Percentiles rank a stretch among this genome's conserved stretches.
These are phyloP conservation scores for Choristoneura fumiferana DNA, from an alignment of 1,140 invertebrate genomes.

Conservation along the genomic window DNA sequence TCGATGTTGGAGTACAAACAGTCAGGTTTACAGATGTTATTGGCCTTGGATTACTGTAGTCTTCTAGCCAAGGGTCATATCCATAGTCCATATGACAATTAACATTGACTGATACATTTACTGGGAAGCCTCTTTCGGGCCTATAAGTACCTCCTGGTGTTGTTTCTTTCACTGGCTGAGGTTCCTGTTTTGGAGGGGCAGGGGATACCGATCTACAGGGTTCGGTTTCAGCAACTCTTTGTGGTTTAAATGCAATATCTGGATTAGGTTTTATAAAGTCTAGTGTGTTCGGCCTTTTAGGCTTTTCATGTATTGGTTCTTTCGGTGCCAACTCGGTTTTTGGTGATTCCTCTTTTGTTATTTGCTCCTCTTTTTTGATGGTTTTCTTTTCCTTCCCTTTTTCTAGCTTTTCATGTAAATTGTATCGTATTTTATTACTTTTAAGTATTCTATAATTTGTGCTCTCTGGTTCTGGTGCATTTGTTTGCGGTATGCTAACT, in stretches of 20 bases:
- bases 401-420: slow-evolving; percentile 68
- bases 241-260: slow-evolving; percentile 72
- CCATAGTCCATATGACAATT: slow-evolving; percentile 80
- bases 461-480: slow-evolving; percentile 52
- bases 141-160: slow-evolving; percentile 41
- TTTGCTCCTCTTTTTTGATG: slow-evolving; percentile 46
- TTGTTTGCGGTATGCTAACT: slow-evolving; percentile 30
- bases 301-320: slow-evolving; percentile 50
- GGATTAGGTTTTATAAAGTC: slow-evolving; percentile 72
- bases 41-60: slow-evolving; percentile 66
- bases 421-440: slow-evolving; percentile 69
- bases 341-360: neutral
- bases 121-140: slow-evolving; percentile 58
- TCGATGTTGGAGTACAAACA: slow-evolving; percentile 74
- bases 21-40: slow-evolving; percentile 76
- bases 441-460: slow-evolving; percentile 71
- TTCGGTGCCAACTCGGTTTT: slow-evolving; percentile 28
- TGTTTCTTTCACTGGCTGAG: slow-evolving; percentile 33
- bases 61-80: slow-evolving; percentile 70
- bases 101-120: slow-evolving; percentile 80
- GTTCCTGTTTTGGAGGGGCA: slow-evolving; percentile 46
- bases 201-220: slow-evolving; percentile 58
- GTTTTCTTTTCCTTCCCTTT: slow-evolving; percentile 63
- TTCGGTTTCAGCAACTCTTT: slow-evolving; percentile 50
- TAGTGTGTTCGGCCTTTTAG: slow-evolving; percentile 67